Base-by-base conservation (phyloP, 2,113 vertebrate species). In the Sander lucioperca region DNA sequence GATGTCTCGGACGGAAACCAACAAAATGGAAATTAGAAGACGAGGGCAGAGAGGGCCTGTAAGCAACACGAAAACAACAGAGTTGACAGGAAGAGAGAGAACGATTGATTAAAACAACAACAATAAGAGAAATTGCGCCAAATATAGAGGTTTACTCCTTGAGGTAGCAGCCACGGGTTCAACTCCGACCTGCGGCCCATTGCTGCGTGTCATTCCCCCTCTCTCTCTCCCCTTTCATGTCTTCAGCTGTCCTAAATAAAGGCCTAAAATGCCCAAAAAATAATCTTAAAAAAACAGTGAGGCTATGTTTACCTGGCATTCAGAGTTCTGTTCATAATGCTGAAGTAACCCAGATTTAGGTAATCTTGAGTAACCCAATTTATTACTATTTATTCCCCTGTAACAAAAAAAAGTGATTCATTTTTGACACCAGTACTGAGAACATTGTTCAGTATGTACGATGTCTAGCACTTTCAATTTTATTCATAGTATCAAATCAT, bases 11-110 rank as follows among this genome's bases (percentile, higher is more conserved):
- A 53, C 18, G 1, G n/a, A 43, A 23, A 30, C 36, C 21, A 47
- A 48, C 33, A 47, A 48, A 43, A 64, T 74, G 53, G 21, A 66
- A 66, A 80, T 66, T 3, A 65, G 68, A 16, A 18, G 47, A 68
- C 11, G 21, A 9, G 43, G 43, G 18, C 8, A 30, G 23, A 53
- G 6, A 50, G 16, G 18, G 50, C 21, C 39, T 48, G 12, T n/a
- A n/a, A 67, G 25, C 27, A 30, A 5, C 2, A 23, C 0, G 5
- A 51, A 36, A 19, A 25, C 2, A 9, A 54, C 57, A 9, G 27
- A 63, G 59, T 5, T 64, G 61, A 58, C n/a, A 65, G 43, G 15
- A 27, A n/a, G 39, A 19, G 25, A 65, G 19, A 13, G 5, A 62
- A 53, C n/a, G 77, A 54, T 45, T 59, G 77, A 79, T 65, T 7